A percentile compares a stretch with the other conserved stretches of the same genome.
Evolutionary conservation across 2,888 invertebrate genomes (phyloP).

Genomic region (Erpobdella octoculata): DNA sequence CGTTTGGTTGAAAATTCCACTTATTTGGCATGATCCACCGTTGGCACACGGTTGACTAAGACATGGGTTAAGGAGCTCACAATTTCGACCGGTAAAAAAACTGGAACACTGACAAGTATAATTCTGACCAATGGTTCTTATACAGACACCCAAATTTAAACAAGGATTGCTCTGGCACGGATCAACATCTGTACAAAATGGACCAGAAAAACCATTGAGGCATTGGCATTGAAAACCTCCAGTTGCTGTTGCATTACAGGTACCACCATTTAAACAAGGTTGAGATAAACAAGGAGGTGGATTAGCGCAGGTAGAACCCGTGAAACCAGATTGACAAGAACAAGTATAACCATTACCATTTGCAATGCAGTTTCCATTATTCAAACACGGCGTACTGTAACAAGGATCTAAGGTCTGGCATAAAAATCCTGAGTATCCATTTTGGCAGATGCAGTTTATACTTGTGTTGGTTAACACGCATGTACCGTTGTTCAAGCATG

Average conservation of each 20-base stretch:
- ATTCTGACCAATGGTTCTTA: too few species aligned
- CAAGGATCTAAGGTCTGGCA: slow-evolving; percentile 37
- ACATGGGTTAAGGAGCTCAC: slow-evolving; percentile 37
- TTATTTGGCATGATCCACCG: slow-evolving; percentile 37
- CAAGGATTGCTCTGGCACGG: slow-evolving; percentile 41
- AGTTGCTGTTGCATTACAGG: slow-evolving; percentile 30
- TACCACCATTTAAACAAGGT: slow-evolving; percentile 41
- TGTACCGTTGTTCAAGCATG: slow-evolving; percentile 3
- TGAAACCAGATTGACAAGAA: slow-evolving; percentile 8
- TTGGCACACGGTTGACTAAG: slow-evolving; percentile 38
- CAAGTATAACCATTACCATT: slow-evolving; percentile 9
- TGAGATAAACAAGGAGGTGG: background rate
- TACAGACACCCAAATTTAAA: slow-evolving; percentile 42
- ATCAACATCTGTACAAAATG: slow-evolving; percentile 39
- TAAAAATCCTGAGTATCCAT: slow-evolving; percentile 30
- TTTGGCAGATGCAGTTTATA: slow-evolving; percentile 28
- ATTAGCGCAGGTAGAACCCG: slow-evolving; percentile 14
- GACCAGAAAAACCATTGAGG: slow-evolving; percentile 34
- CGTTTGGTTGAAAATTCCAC: background rate
- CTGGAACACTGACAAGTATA: slow-evolving; percentile 40
- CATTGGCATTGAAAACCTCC: background rate
- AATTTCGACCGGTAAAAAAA: slow-evolving; percentile 42
- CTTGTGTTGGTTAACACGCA: background rate
- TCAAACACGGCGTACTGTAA: slow-evolving; percentile 38
- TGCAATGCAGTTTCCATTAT: slow-evolving; percentile 32